Percentiles rank a stretch among this genome's conserved stretches.
These are phyloP conservation scores for Psittacula derbiana DNA, from an alignment of 2,797 vertebrate species.

Conservation along the genomic window DNA sequence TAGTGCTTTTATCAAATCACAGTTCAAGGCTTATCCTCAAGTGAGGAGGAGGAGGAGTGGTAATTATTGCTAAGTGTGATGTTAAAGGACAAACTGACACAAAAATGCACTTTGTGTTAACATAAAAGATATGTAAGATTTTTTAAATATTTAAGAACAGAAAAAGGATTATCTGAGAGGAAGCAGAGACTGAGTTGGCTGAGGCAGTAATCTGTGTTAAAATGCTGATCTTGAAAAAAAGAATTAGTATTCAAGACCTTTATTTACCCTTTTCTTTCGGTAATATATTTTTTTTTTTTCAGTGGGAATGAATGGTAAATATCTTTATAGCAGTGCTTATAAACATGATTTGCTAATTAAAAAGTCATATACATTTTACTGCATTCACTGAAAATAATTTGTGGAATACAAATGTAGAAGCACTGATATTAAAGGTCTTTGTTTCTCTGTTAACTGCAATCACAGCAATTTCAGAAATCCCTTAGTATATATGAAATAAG, in stretches of 20 bases:
- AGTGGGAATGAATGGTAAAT: not conserved
- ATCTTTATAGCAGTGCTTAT: not conserved
- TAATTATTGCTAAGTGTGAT: not conserved
- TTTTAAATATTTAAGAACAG: not conserved
- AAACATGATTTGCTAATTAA: not conserved
- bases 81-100: not conserved
- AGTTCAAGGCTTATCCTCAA: not conserved
- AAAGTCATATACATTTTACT: not conserved
- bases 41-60: accelerated
- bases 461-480: not conserved
- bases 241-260: not conserved
- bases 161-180: not conserved
- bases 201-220: not conserved
- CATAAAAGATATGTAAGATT: not conserved
- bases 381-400: not conserved
- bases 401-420: not conserved
- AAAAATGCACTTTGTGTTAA: not conserved
- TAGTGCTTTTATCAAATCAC: accelerated
- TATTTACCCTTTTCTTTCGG: not conserved
- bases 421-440: not conserved
- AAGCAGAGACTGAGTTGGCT: not conserved
- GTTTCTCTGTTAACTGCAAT: not conserved
- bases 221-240: not conserved
- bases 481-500: not conserved
- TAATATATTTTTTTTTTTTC: not conserved